Evolutionary conservation across 2,888 invertebrate genomes (phyloP), one percentile per base, ranked within the genome.

Genomic region (Monopis laevigella): DNA sequence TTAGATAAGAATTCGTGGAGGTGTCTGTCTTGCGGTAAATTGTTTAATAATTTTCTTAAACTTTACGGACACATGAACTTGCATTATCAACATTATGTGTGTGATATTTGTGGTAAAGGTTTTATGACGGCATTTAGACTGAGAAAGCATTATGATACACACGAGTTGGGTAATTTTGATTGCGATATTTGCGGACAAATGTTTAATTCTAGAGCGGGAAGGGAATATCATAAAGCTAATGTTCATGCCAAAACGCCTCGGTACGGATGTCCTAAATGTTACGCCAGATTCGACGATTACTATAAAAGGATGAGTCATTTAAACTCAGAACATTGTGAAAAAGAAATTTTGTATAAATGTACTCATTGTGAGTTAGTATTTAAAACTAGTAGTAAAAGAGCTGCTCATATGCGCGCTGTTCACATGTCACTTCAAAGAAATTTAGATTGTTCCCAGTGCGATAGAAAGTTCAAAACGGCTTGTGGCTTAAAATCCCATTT

Each of bases 191-290:
- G 40, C 19, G 29, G 11, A 10, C 16, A 17, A 10, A 17, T 40
- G 2, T 40, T 40, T 7, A 11, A 17, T 1, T 59, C 55, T 2
- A 58, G 59, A 24, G 49, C 51, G 44, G 53, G 2, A 65, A 66
- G 38, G 11, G 27, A 27, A 14, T 26, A 26, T 8, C 39, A 39
- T 11, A 39, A 30, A n/a, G 24, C 3, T 2, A 17, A 30, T 12
- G 12, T 12, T n/a, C 27, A 38, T 19, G 74, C 77, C 0, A 74
- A 75, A 52, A 64, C 59, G 0, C 72, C 71, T 0, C 53, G 78
- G 43, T 77, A 78, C 42, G 68, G 71, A 47, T 80, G 80, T 27
- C 78, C 80, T 0, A 63, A 71, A 27, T 80, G 80, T 45, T 60
- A 61, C 24, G 60, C 67, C 42, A 56, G 80, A 2, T 80, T 80